A percentile compares a stretch with the other conserved stretches of the same genome.
Evolutionary conservation across 30 jellyfish, hydroid and myxozoan species (phyloP).

Genomic region (Mastigias papua): DNA sequence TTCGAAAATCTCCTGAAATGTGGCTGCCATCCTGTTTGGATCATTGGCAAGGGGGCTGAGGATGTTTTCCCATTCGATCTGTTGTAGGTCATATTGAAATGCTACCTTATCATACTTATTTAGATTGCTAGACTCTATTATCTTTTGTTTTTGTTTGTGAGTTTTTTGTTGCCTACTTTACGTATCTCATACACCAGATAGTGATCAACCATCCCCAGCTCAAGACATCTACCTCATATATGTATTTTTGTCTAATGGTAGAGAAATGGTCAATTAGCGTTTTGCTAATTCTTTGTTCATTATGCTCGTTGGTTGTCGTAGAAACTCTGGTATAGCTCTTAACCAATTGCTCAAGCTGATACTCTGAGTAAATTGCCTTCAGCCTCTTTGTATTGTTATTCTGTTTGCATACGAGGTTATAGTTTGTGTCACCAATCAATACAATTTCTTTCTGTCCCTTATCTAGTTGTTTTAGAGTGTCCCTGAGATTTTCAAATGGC

Average conservation of each 20-base stretch:
- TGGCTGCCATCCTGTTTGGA: constrained; percentile 38
- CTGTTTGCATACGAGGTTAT: no score
- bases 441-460: no score
- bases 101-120: constrained; percentile 14
- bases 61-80: constrained; percentile 50
- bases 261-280: constrained; percentile 57
- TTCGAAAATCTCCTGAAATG: constrained; percentile 39
- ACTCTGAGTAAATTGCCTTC: no score
- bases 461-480: no score
- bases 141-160: constrained; percentile 25
- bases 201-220: constrained; percentile 48
- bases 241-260: constrained; percentile 51
- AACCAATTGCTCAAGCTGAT: no score
- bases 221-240: constrained; percentile 46
- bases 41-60: no score
- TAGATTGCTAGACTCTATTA: constrained; percentile 28
- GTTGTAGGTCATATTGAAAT: constrained; percentile 23
- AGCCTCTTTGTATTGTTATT: no score
- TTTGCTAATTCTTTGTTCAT: no score
- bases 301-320: constrained; percentile 22
- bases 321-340: constrained; percentile 47
- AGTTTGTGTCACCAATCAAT: no score
- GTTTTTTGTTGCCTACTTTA: constrained; percentile 20
- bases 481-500: no score
- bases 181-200: no score